Evolutionary conservation across 2,888 invertebrate genomes (phyloP).

Genomic region (Scrobipalpa atriplicella): DNA sequence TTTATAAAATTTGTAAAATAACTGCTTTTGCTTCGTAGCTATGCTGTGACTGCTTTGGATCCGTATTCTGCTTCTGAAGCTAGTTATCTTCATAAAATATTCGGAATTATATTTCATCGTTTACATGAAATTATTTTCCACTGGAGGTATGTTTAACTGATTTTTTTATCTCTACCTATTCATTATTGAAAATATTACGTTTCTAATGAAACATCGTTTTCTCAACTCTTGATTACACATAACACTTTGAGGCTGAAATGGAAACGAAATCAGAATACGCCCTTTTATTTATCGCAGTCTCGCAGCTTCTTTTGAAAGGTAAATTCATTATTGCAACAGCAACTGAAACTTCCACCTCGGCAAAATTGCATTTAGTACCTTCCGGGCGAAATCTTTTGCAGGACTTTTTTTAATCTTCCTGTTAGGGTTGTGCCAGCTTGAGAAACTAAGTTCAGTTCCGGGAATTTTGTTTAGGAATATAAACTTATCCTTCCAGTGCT

Average conservation of each 20-base stretch:
- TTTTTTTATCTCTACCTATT: too few species aligned
- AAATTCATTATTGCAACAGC: constrained; percentile 22
- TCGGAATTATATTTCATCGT: too few species aligned
- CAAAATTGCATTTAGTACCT: constrained; percentile 1
- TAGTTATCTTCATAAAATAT: too few species aligned
- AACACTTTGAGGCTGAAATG: neutral
- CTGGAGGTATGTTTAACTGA: too few species aligned
- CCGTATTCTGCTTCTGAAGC: too few species aligned
- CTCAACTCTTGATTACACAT: too few species aligned
- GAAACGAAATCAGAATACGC: constrained; percentile 1
- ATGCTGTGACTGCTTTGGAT: too few species aligned
- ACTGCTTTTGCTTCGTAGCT: too few species aligned
- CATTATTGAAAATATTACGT: too few species aligned
- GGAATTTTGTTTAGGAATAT: neutral
- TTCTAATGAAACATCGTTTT: too few species aligned
- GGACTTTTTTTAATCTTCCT: neutral
- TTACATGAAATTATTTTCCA: too few species aligned
- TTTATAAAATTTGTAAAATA: too few species aligned
- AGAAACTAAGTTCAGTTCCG: neutral
- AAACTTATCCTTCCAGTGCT: neutral
- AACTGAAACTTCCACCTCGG: constrained; percentile 12
- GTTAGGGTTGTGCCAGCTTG: neutral
- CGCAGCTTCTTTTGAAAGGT: constrained; percentile 19
- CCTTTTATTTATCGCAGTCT: constrained; percentile 16
- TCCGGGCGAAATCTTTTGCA: constrained; percentile 11